A percentile compares a stretch with the other conserved stretches of the same genome.
These are phyloP conservation scores for Thamnophis elegans DNA, from an alignment of 2,797 vertebrate genomes.

Conservation along the genomic window DNA sequence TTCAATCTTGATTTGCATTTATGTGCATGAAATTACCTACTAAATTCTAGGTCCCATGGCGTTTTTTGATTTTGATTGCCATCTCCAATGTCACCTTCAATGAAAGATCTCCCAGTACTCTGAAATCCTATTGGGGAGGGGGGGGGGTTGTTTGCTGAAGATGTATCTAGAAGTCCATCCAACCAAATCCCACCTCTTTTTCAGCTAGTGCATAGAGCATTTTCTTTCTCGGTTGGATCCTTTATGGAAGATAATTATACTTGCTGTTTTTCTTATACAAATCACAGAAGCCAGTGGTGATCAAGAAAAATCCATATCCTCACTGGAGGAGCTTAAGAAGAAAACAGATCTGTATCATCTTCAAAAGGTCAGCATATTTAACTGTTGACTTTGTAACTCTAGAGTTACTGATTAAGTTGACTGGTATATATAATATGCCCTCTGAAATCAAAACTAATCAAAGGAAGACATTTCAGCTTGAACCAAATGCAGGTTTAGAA, in stretches of 20 bases:
- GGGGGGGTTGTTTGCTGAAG: neutral
- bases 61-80: neutral
- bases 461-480: neutral
- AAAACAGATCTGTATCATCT: slow-evolving; percentile 95
- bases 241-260: neutral
- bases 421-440: neutral
- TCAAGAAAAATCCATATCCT: slow-evolving; percentile 70
- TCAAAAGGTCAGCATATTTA: slow-evolving; percentile 82
- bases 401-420: neutral
- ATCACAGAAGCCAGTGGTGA: slow-evolving; percentile 69
- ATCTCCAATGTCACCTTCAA: neutral
- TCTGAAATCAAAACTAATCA: neutral
- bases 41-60: neutral
- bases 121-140: neutral
- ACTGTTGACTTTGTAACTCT: neutral
- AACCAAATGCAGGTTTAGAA: neutral
- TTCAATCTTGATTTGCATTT: neutral
- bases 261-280: slow-evolving; percentile 54
- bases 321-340: slow-evolving; percentile 83
- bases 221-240: neutral
- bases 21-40: neutral
- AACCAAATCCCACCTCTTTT: neutral
- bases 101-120: neutral
- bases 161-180: neutral
- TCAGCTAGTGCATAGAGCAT: neutral